Percentiles rank a stretch among this genome's conserved stretches.
phyloP scores from a whole-genome alignment of 2,797 vertebrate species.

The Choloepus didactylus region DNA sequence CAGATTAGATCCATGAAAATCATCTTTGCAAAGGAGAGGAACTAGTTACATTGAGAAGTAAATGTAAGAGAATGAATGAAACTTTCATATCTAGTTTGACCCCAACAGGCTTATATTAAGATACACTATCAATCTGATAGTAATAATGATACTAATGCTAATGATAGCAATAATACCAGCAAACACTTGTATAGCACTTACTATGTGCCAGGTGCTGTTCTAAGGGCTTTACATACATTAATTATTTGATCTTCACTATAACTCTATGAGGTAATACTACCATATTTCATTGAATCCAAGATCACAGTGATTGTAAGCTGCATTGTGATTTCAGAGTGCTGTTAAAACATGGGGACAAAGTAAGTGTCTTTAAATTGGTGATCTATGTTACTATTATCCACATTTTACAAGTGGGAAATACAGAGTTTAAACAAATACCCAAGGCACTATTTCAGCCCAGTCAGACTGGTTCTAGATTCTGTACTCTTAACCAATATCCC shows the following conservation, averaged over 20 bases:
- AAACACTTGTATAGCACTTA: background rate
- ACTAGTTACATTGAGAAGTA: constrained; percentile 18
- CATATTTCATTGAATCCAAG: constrained; percentile 38
- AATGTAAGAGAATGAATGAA: constrained; percentile 4
- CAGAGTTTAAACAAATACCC: background rate
- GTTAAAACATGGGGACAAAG: background rate
- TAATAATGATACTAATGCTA: background rate
- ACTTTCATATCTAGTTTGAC: constrained; percentile 47
- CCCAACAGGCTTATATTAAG: background rate
- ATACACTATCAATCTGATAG: background rate
- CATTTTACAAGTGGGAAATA: constrained; percentile 26
- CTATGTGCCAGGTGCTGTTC: background rate
- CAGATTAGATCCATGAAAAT: constrained; percentile 3
- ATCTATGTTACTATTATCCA: background rate
- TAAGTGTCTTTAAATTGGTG: background rate
- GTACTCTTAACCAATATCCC: background rate
- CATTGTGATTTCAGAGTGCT: constrained; percentile 11
- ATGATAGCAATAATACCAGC: background rate
- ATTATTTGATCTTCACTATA: constrained; percentile 9
- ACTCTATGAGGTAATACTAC: background rate
- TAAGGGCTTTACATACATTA: background rate
- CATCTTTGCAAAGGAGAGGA: constrained; percentile 27
- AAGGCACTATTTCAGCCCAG: background rate
- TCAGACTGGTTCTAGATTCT: background rate
- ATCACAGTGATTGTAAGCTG: background rate